A percentile compares a stretch with the other conserved stretches of the same genome.
These are phyloP conservation scores for Palythoa grandiflora DNA, from an alignment of 92 coral and sea anemone genomes.

Conservation along the genomic window DNA sequence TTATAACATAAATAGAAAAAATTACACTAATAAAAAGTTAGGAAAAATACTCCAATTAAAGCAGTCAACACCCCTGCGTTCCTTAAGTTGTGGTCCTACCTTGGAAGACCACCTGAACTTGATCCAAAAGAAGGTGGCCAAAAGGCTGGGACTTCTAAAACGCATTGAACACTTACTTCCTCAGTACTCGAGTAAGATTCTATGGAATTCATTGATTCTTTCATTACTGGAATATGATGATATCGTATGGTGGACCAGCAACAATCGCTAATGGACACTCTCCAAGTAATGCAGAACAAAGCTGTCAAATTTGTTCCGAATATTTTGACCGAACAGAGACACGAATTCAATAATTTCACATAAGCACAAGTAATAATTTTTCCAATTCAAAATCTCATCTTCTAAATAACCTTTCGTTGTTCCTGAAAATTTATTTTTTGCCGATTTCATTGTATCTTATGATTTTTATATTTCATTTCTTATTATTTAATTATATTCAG, in stretches of 20 bases:
- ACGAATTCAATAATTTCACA: background rate
- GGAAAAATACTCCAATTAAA: too few species aligned
- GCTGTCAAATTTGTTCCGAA: slow-evolving; percentile 52
- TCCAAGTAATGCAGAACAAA: slow-evolving; percentile 58
- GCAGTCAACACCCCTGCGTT: too few species aligned
- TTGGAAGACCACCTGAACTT: too few species aligned
- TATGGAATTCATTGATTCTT: background rate
- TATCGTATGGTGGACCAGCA: slow-evolving; percentile 38
- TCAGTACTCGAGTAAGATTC: background rate
- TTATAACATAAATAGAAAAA: too few species aligned
- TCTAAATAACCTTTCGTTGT: background rate
- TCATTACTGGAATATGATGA: background rate
- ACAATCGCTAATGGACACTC: slow-evolving; percentile 52
- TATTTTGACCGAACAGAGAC: slow-evolving; percentile 17
- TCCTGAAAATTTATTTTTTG: background rate
- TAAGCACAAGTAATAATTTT: background rate
- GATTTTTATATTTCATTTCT: too few species aligned
- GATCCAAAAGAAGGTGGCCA: too few species aligned
- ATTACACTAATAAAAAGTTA: too few species aligned
- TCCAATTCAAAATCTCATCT: background rate
- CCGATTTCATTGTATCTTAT: too few species aligned
- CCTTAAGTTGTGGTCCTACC: too few species aligned
- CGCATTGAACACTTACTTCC: too few species aligned
- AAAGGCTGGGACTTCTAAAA: too few species aligned
- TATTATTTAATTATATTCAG: too few species aligned